A percentile compares a stretch with the other conserved stretches of the same genome.
Conservation (phyloP, 1,140 invertebrate genomes). For the Lineus longissimus region DNA sequence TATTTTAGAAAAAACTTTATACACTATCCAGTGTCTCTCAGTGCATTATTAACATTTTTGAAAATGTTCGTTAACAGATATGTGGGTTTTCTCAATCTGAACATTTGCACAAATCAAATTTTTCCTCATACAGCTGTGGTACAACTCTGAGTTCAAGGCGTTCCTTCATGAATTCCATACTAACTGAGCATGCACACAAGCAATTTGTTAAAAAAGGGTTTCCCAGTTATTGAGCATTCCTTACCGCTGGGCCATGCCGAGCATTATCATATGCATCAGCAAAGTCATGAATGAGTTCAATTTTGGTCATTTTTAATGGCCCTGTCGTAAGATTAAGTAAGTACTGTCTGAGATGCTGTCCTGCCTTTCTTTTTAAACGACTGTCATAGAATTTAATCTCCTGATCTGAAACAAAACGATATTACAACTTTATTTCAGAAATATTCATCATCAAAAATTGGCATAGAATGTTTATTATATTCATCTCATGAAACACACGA, state of each 20-base stretch:
- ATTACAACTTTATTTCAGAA: background rate
- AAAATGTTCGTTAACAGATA: no score
- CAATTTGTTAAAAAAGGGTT: no score
- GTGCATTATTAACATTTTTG: no score
- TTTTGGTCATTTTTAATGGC: slow-evolving; percentile 1
- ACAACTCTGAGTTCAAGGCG: no score
- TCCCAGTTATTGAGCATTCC: no score
- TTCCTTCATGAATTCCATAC: no score
- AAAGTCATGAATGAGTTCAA: background rate
- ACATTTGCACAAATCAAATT: no score
- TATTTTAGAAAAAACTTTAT: no score
- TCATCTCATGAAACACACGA: background rate
- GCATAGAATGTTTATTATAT: background rate
- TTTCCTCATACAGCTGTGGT: no score
- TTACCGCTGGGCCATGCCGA: background rate
- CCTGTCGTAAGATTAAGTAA: background rate
- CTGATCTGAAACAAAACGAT: background rate
- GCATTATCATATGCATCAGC: slow-evolving; percentile 4
- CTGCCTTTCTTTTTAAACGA: background rate
- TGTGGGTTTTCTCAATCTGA: no score
- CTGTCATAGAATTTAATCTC: slow-evolving; percentile 1
- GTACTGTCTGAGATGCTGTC: background rate
- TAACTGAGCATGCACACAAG: no score
- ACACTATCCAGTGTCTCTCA: no score
- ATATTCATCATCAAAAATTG: background rate